Conservation (phyloP, 92 coral and sea anemone species). For the Porites cylindrica region DNA sequence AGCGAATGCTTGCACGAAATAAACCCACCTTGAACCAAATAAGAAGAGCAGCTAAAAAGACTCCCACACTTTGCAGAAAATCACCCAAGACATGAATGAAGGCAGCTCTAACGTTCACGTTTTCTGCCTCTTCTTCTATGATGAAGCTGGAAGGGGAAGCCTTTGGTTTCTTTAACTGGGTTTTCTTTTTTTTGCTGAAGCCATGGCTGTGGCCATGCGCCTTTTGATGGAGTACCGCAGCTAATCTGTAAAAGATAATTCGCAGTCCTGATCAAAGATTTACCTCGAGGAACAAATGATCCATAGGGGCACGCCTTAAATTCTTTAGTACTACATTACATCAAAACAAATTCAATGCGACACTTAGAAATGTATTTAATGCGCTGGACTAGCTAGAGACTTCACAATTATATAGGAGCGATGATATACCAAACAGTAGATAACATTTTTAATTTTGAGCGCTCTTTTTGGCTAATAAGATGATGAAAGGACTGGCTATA, state of each 20-base stretch:
- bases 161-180: slow-evolving; percentile 23
- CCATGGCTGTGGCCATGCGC: slow-evolving; percentile 89
- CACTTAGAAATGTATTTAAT: too few species aligned
- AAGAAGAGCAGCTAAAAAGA: slow-evolving; percentile 90
- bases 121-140: slow-evolving; percentile 85
- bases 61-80: slow-evolving; percentile 95
- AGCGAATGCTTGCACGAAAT: not conserved
- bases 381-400: too few species aligned
- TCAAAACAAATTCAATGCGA: too few species aligned
- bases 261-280: not conserved
- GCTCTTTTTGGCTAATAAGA: too few species aligned
- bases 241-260: slow-evolving; percentile 71
- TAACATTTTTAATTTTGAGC: too few species aligned
- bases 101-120: slow-evolving; percentile 95
- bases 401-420: too few species aligned
- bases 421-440: too few species aligned
- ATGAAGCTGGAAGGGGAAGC: slow-evolving; percentile 81
- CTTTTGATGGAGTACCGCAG: slow-evolving; percentile 79
- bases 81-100: slow-evolving; percentile 97
- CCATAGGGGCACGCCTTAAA: too few species aligned
- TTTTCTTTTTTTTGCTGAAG: slow-evolving; percentile 28
- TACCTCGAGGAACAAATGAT: too few species aligned
- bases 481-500: too few species aligned
- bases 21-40: slow-evolving; percentile 89
- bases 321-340: too few species aligned